Evolutionary conservation across 2,797 vertebrate genomes (phyloP).

Genomic region (Muscicapa striata): DNA sequence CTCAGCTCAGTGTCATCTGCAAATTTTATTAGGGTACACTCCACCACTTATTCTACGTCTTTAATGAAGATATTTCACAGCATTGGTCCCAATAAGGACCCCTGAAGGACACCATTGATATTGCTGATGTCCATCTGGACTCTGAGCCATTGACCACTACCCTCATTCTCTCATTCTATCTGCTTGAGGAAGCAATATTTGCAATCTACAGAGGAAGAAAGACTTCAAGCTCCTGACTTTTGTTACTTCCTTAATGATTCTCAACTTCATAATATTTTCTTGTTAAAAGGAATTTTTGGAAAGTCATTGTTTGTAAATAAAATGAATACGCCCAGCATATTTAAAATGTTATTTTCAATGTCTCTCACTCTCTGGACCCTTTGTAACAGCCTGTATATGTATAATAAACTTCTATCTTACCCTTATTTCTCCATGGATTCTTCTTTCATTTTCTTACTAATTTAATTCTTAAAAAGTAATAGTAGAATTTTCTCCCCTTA

Average conservation of each 20-base stretch:
- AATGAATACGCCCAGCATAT: neutral
- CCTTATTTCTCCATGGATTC: neutral
- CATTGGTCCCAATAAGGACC: neutral
- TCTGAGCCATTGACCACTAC: neutral
- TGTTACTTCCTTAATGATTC: neutral
- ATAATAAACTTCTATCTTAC: neutral
- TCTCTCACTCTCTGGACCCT: neutral
- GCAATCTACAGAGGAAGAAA: neutral
- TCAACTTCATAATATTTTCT: neutral
- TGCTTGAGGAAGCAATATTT: neutral
- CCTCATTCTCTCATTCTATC: neutral
- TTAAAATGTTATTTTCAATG: neutral
- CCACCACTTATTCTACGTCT: neutral
- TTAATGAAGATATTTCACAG: neutral
- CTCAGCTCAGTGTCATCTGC: neutral
- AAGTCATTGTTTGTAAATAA: neutral
- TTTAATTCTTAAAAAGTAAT: neutral
- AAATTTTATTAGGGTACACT: neutral
- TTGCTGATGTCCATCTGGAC: fast-evolving
- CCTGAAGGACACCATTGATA: neutral
- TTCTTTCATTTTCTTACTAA: neutral
- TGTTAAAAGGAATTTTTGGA: neutral
- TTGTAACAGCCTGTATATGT: neutral
- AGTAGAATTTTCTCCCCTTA: neutral
- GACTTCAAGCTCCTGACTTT: neutral